A percentile compares a stretch with the other conserved stretches of the same genome.
Evolutionary conservation across 2,888 invertebrate genomes (phyloP).

Genomic region (Xestia rhomboidea): DNA sequence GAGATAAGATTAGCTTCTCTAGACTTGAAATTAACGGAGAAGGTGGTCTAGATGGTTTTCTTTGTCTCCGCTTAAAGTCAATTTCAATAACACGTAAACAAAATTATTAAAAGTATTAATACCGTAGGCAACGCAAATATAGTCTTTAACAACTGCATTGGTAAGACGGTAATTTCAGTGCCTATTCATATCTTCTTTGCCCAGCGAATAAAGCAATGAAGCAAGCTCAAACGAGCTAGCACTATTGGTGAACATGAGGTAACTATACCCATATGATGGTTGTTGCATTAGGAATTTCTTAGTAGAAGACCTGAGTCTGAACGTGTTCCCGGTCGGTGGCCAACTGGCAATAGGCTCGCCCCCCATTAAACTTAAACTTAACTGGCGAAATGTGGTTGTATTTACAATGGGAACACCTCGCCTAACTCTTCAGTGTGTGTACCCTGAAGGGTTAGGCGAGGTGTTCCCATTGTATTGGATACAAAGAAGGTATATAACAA

Average conservation of each 20-base stretch:
- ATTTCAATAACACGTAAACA: neutral
- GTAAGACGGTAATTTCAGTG: neutral
- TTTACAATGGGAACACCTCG: neutral
- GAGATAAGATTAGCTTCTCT: conserved; percentile 5
- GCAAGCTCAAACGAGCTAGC: neutral
- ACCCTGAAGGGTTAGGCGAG: no score
- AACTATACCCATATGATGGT: neutral
- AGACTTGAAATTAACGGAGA: neutral
- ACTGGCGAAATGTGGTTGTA: no score
- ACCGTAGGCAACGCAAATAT: neutral
- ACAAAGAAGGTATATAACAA: no score
- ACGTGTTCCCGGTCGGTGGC: no score
- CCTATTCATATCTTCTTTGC: neutral
- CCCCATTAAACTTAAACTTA: no score
- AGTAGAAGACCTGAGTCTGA: neutral
- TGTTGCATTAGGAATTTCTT: neutral
- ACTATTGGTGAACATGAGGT: neutral
- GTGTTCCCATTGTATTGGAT: no score
- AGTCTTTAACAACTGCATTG: neutral
- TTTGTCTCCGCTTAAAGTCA: neutral
- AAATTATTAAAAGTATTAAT: neutral
- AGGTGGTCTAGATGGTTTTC: neutral
- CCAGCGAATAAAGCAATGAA: neutral
- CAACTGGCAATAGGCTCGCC: no score
- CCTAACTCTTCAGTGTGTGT: neutral